Conservation (phyloP, 2,797 vertebrate species). For the Nannoperca obscura region DNA sequence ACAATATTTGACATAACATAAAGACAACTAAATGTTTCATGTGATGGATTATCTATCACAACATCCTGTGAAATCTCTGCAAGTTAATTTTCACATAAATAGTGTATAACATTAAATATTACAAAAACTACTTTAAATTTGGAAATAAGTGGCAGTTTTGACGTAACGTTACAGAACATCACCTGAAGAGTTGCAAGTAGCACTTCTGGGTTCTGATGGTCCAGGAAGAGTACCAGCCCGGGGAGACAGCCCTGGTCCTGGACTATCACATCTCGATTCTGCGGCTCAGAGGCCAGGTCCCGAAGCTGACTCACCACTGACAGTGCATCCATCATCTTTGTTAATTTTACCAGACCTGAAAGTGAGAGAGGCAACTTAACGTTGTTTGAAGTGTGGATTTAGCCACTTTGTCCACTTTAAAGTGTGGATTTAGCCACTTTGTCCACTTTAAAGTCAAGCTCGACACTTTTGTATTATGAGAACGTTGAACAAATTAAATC, state of each 20-base stretch:
- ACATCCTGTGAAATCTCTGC: background rate
- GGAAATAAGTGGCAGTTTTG: background rate
- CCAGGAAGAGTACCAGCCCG: constrained; percentile 86
- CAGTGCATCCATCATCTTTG: constrained; percentile 82
- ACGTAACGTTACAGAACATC: background rate
- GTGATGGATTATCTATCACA: background rate
- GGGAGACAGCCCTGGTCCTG: constrained; percentile 87
- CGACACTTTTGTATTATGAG: too few species aligned
- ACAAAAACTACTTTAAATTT: background rate
- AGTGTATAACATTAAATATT: background rate
- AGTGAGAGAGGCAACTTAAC: background rate
- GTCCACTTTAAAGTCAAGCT: background rate
- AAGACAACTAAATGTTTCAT: background rate
- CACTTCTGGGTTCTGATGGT: constrained; percentile 82
- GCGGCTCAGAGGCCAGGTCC: constrained; percentile 86
- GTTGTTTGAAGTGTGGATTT: too few species aligned
- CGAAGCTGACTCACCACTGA: constrained; percentile 85
- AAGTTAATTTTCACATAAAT: background rate
- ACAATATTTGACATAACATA: background rate
- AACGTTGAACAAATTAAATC: background rate
- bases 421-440: too few species aligned
- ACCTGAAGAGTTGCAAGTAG: constrained; percentile 82
- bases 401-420: background rate
- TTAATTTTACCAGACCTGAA: background rate
- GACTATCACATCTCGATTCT: constrained; percentile 85